phyloP scores from a whole-genome alignment of 2,113 vertebrate species.

The Ginglymostoma cirratum region DNA sequence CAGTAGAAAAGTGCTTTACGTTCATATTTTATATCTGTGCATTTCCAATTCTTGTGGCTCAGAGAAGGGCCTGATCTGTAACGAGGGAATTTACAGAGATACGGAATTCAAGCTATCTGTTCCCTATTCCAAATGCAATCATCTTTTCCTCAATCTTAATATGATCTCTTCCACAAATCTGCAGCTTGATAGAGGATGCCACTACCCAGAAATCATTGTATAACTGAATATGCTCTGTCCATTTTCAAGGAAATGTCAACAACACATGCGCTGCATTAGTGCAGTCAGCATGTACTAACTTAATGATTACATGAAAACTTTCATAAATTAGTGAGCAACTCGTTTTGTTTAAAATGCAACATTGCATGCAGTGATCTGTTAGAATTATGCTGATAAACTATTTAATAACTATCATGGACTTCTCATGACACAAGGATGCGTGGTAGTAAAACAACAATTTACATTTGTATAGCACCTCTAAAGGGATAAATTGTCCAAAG shows the following conservation, averaged over 20 bases:
- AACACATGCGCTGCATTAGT: neutral
- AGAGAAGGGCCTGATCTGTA: neutral
- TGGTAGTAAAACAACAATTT: neutral
- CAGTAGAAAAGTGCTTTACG: neutral
- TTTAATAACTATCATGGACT: neutral
- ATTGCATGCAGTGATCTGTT: neutral
- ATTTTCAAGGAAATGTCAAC: neutral
- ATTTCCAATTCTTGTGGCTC: neutral
- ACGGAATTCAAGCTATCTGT: neutral
- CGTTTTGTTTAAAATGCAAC: neutral
- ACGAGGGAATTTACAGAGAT: neutral
- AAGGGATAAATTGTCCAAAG: neutral
- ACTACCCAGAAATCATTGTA: neutral
- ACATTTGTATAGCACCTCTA: neutral
- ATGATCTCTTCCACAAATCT: neutral
- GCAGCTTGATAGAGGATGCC: neutral
- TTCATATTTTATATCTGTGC: neutral
- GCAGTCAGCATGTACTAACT: neutral
- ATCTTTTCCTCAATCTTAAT: neutral
- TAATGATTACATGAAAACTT: neutral
- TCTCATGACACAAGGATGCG: neutral
- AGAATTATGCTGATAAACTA: neutral
- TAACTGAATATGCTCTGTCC: neutral
- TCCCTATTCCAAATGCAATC: neutral
- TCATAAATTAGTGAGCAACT: neutral